These are phyloP conservation scores for Sphaerophoria taeniata DNA, from an alignment of 2,888 invertebrate genomes.

Conservation along the genomic window DNA sequence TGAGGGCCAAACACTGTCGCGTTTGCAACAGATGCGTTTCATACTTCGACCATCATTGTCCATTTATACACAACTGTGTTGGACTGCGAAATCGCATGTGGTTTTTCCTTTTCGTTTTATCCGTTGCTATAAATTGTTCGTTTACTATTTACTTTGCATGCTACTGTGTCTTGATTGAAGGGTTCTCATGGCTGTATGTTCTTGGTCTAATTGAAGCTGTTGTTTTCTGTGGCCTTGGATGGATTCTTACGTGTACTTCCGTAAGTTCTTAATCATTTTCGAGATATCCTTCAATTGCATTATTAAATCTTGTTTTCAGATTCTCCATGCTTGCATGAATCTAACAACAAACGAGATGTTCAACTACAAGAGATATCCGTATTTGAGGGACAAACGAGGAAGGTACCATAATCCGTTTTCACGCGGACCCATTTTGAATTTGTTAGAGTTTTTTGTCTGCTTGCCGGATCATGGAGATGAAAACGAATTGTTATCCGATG, in stretches of 20 bases:
- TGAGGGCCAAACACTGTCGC: slow-evolving; percentile 95
- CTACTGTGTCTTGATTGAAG: slow-evolving; percentile 92
- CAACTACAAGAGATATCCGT: slow-evolving; percentile 95
- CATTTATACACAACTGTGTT: slow-evolving; percentile 97
- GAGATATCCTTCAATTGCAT: neutral
- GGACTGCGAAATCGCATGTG: slow-evolving; percentile 96
- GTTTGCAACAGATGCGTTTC: slow-evolving; percentile 95
- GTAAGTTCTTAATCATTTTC: slow-evolving; percentile 85
- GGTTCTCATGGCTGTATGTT: slow-evolving; percentile 93
- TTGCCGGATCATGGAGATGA: slow-evolving; percentile 91
- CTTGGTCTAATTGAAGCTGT: slow-evolving; percentile 92
- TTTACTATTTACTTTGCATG: slow-evolving; percentile 94
- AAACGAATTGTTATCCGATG: slow-evolving; percentile 88
- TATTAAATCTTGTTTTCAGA: slow-evolving; percentile 84
- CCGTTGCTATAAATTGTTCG: slow-evolving; percentile 93
- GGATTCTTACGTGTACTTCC: slow-evolving; percentile 94
- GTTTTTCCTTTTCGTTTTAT: slow-evolving; percentile 95
- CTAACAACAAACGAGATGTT: slow-evolving; percentile 97
- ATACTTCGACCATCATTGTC: slow-evolving; percentile 97
- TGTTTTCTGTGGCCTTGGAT: slow-evolving; percentile 92
- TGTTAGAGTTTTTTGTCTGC: slow-evolving; percentile 95
- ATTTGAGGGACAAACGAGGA: slow-evolving; percentile 93
- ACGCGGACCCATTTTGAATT: slow-evolving; percentile 92
- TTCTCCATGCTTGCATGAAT: slow-evolving; percentile 96
- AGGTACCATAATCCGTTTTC: slow-evolving; percentile 96